A percentile compares a stretch with the other conserved stretches of the same genome.
These are phyloP conservation scores for Neocloeon triangulifer DNA, from an alignment of 1,140 invertebrate species.

Conservation along the genomic window DNA sequence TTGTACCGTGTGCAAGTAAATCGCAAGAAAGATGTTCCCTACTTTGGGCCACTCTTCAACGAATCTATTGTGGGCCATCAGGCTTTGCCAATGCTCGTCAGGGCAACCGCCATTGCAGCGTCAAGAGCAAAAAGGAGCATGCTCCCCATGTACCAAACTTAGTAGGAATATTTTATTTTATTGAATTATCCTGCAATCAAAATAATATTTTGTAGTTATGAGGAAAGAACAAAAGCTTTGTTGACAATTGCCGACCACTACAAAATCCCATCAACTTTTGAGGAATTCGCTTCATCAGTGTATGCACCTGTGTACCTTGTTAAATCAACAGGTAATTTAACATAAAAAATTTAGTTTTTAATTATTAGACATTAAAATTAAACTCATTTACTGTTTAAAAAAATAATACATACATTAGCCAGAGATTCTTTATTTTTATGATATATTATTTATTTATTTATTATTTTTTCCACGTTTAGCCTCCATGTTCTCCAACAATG, in stretches of 20 bases:
- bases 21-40: conserved; percentile 70
- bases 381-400: too few relatives aligned
- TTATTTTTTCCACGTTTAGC: too few relatives aligned
- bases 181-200: conserved; percentile 1
- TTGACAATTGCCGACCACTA: conserved; percentile 75
- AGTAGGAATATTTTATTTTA: conserved; percentile 29
- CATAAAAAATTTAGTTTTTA: too few relatives aligned
- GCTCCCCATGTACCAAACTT: conserved; percentile 75
- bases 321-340: too few relatives aligned
- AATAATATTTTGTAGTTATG: conserved; percentile 40
- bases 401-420: too few relatives aligned
- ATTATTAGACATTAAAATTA: too few relatives aligned
- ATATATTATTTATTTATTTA: too few relatives aligned
- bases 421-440: too few relatives aligned
- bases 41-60: conserved; percentile 90
- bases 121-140: conserved; percentile 74
- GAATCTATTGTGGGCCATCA: conserved; percentile 72
- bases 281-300: conserved; percentile 68
- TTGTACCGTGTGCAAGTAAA: conserved; percentile 64
- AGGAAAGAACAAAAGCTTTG: conserved; percentile 68
- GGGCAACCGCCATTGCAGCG: conserved; percentile 78
- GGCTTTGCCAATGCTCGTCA: conserved; percentile 66
- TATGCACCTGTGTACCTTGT: conserved; percentile 69
- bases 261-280: conserved; percentile 73
- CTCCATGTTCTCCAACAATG: too few relatives aligned